Conservation (phyloP, 1,140 invertebrate genomes). For the Coptotermes formosanus region DNA sequence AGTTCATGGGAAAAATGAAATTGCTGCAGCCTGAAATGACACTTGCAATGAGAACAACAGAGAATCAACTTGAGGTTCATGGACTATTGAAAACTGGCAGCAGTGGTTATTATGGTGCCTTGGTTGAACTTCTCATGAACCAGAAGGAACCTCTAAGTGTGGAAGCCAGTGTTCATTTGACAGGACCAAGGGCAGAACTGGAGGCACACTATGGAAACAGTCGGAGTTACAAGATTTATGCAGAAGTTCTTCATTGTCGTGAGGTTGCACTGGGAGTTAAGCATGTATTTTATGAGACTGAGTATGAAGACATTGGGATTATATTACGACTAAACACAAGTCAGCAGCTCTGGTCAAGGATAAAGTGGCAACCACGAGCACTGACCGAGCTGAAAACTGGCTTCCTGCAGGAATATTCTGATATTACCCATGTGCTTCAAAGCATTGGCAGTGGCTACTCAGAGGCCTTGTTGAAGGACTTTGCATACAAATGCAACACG, state of each 20-base stretch:
- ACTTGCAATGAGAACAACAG: conserved; percentile 6
- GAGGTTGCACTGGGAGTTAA: neutral
- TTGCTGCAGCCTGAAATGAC: neutral
- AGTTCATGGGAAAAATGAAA: neutral
- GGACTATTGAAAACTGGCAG: neutral
- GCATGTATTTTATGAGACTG: conserved; percentile 14
- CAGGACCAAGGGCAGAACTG: conserved; percentile 25
- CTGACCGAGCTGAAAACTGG: conserved; percentile 16
- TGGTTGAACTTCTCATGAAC: conserved; percentile 4
- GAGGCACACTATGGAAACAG: conserved; percentile 6
- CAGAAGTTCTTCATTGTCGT: conserved; percentile 1
- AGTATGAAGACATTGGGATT: conserved; percentile 5
- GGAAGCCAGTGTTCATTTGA: neutral
- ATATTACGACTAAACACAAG: conserved; percentile 28
- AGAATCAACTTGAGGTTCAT: neutral
- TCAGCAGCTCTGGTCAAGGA: conserved; percentile 26
- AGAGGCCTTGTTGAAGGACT: conserved; percentile 28
- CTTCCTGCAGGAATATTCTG: conserved; percentile 25
- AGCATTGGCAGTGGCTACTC: conserved; percentile 2
- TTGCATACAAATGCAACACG: neutral
- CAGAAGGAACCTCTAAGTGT: conserved; percentile 22
- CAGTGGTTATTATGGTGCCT: neutral
- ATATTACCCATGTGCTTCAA: conserved; percentile 15
- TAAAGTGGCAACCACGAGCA: conserved; percentile 24
- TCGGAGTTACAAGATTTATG: conserved; percentile 22